These are phyloP conservation scores for Synanthedon myopaeformis DNA, from an alignment of 2,888 invertebrate species.

Conservation along the genomic window DNA sequence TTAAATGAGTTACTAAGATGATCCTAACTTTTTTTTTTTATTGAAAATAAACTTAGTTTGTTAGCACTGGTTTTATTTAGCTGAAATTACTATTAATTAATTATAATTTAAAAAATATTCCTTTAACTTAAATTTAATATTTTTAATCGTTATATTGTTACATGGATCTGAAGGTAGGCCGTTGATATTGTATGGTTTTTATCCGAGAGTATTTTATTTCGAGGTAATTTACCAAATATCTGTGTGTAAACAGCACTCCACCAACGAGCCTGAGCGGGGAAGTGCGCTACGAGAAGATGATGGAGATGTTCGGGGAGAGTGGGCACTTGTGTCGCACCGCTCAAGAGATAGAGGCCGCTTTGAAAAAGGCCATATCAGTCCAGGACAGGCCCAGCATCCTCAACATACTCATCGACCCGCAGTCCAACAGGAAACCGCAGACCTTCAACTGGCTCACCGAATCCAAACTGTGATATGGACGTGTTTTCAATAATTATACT, in stretches of 20 bases:
- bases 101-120: too few relatives aligned
- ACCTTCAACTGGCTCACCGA: constrained; percentile 93
- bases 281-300: constrained; percentile 90
- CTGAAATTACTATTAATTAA: too few relatives aligned
- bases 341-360: constrained; percentile 78
- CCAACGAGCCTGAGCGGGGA: constrained; percentile 84
- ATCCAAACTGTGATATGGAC: constrained; percentile 78
- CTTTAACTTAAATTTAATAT: too few relatives aligned
- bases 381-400: constrained; percentile 86
- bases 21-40: too few relatives aligned
- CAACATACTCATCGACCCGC: constrained; percentile 90
- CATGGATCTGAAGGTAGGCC: too few relatives aligned
- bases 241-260: constrained; percentile 74
- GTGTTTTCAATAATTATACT: constrained; percentile 16
- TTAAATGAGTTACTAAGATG: too few relatives aligned
- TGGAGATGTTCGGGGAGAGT: constrained; percentile 84
- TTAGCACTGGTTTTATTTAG: too few relatives aligned
- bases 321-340: constrained; percentile 86
- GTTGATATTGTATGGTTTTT: too few relatives aligned
- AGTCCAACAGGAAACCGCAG: constrained; percentile 91
- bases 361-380: constrained; percentile 75
- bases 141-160: too few relatives aligned
- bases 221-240: too few relatives aligned
- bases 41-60: too few relatives aligned
- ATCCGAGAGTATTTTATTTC: too few relatives aligned